phyloP scores from a whole-genome alignment of 2,797 vertebrate species.

The Iguana delicatissima region DNA sequence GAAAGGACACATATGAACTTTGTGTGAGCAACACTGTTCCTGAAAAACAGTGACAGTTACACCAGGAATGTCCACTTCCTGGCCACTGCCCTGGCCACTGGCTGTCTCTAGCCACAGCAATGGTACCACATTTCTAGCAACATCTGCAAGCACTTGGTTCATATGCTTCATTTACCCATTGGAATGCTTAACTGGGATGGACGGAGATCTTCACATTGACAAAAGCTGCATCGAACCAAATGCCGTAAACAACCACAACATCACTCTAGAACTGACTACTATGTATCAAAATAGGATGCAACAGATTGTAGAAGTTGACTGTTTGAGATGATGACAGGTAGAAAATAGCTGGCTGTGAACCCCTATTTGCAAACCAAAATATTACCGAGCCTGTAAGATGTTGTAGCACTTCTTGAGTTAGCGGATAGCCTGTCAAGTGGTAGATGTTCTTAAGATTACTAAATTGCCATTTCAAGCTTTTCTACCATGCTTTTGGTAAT shows the following conservation, averaged over 20 bases:
- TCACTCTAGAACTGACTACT: neutral
- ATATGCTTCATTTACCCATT: neutral
- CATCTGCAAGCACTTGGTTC: neutral
- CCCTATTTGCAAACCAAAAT: neutral
- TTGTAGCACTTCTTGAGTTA: neutral
- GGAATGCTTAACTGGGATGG: neutral
- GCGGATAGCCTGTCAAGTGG: neutral
- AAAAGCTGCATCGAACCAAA: neutral
- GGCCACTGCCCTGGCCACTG: too few species aligned
- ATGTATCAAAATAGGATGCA: neutral
- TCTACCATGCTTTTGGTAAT: neutral
- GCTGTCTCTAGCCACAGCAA: too few species aligned
- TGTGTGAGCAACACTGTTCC: too few species aligned
- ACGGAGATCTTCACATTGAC: neutral
- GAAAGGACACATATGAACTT: too few species aligned
- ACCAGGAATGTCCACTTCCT: too few species aligned
- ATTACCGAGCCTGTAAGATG: neutral
- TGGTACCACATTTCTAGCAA: neutral
- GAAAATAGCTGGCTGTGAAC: neutral
- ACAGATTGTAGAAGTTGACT: neutral
- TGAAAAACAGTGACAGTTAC: too few species aligned
- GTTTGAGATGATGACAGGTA: neutral
- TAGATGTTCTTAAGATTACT: neutral
- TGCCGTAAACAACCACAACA: neutral
- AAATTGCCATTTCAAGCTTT: neutral